Conservation (phyloP, 2,888 invertebrate species). For the Eupeodes luniger region DNA sequence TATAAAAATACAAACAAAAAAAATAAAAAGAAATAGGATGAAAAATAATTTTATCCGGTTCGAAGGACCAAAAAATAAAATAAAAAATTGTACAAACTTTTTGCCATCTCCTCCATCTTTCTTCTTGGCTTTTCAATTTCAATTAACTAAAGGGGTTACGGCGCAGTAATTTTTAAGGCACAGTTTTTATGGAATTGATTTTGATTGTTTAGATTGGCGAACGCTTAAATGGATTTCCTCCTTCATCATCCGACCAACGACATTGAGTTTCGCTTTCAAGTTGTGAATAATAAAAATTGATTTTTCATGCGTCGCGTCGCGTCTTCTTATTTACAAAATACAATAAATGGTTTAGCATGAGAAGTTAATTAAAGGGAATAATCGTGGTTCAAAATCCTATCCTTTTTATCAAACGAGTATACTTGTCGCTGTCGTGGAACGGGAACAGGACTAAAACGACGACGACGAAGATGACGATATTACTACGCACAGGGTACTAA, state of each 20-base stretch:
- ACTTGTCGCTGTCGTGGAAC: neutral
- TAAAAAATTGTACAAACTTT: conserved; percentile 1
- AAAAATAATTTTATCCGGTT: conserved; percentile 47
- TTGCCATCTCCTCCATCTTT: conserved; percentile 9
- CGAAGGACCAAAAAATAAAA: conserved; percentile 31
- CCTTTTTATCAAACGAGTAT: conserved; percentile 53
- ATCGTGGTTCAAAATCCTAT: conserved; percentile 54
- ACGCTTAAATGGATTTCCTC: conserved; percentile 46
- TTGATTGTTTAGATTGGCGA: conserved; percentile 49
- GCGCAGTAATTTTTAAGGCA: conserved; percentile 53
- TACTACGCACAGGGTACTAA: too few relatives aligned
- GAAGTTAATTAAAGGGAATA: conserved; percentile 58
- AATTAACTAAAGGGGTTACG: conserved; percentile 70
- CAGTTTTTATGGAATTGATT: conserved; percentile 58
- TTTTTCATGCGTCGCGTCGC: conserved; percentile 43
- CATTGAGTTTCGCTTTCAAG: neutral
- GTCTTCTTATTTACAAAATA: conserved; percentile 13
- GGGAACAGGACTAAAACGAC: too few relatives aligned
- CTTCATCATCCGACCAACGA: conserved; percentile 11
- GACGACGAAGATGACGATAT: neutral
- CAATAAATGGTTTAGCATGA: conserved; percentile 40
- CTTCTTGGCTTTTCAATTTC: conserved; percentile 40
- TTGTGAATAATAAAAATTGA: conserved; percentile 46
- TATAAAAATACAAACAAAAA: neutral
- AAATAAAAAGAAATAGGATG: conserved; percentile 1